Base-by-base conservation (phyloP, 1,140 invertebrate species). In the Drosophila sturtevanti region DNA sequence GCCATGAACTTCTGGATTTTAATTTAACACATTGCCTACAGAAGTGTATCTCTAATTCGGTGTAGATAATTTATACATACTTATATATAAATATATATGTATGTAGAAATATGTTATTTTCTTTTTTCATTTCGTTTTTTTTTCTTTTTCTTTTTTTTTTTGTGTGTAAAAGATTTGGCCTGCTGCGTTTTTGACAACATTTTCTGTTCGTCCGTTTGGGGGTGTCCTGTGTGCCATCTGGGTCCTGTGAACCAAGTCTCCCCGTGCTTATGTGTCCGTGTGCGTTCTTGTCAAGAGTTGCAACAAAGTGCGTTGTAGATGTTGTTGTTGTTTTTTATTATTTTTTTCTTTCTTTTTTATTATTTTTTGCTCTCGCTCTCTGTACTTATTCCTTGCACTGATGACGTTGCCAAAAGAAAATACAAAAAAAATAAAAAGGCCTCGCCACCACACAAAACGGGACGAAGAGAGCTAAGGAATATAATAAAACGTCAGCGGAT, bases 301-400 rank as follows among this genome's bases (percentile, higher is more conserved):
- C 81, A 86, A 78, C 82, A 87, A 81, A 86, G 82, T 86, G 81
- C 81, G 82, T 86, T 69, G 38, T 38, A 11, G 37, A 71, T 58
- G 44, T 56, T 35, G n/a, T n/a, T n/a, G n/a, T n/a, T n/a, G n/a
- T n/a, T n/a, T n/a, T n/a, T n/a, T n/a, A n/a, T n/a, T n/a, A n/a
- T 1, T 22, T 24, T 69, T 52, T 77, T 44, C 59, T 37, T 35
- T 55, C 52, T 76, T 63, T 72, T 51, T 72, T 68, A 72, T 27
- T 60, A 37, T 37, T 2, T 7, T 64, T 72, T 78, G 67, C 74
- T 68, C 51, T 54, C 48, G n/a, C n/a, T 60, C 63, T 38, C 51
- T 38, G 62, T 70, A 67, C 54, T 63, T 66, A 48, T 55, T 55
- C 51, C 31, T 71, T 77, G 41, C 41, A 48, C 41, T 48, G 41